A percentile compares a stretch with the other conserved stretches of the same genome.
phyloP scores from a whole-genome alignment of 2,113 vertebrate genomes.

The Atherinomorus stipes region DNA sequence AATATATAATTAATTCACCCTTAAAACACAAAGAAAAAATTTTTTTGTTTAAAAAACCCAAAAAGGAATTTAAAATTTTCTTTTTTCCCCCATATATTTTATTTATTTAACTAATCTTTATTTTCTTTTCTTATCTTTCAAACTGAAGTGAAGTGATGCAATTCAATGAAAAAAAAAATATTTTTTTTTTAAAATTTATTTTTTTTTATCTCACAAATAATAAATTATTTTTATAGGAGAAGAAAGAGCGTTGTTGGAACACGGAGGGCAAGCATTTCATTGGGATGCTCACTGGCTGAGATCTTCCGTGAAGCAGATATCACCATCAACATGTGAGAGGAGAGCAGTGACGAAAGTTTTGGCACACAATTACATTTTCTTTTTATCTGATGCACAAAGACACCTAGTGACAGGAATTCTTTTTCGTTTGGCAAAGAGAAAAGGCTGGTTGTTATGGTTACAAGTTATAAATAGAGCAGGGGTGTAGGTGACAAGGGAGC shows the following conservation, averaged over 20 bases:
- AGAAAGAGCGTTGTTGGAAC: conserved; percentile 30
- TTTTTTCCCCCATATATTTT: conserved; percentile 24
- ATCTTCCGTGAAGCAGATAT: conserved; percentile 28
- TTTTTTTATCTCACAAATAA: conserved; percentile 46
- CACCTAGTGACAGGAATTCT: conserved; percentile 70
- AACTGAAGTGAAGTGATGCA: conserved; percentile 52
- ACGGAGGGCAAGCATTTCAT: conserved; percentile 18
- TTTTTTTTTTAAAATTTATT: conserved; percentile 42
- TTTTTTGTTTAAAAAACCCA: conserved; percentile 33
- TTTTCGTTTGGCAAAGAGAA: conserved; percentile 65
- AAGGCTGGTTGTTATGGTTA: conserved; percentile 84
- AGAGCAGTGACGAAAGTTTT: conserved; percentile 47
- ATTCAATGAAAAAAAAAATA: conserved; percentile 52
- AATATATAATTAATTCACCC: neutral
- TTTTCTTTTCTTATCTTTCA: conserved; percentile 21
- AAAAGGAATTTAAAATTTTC: conserved; percentile 3
- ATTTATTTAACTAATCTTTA: neutral
- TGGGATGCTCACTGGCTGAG: conserved; percentile 6
- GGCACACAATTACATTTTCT: conserved; percentile 3
- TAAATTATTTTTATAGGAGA: conserved; percentile 49
- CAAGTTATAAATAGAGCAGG: conserved; percentile 84
- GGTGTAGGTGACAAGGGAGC: conserved; percentile 81
- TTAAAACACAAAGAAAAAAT: conserved; percentile 8
- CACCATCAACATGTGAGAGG: conserved; percentile 12
- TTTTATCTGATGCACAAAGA: conserved; percentile 60